These are phyloP conservation scores for Scelioninae gen. 2 DNA, from an alignment of 2,888 invertebrate genomes.

Conservation along the genomic window DNA sequence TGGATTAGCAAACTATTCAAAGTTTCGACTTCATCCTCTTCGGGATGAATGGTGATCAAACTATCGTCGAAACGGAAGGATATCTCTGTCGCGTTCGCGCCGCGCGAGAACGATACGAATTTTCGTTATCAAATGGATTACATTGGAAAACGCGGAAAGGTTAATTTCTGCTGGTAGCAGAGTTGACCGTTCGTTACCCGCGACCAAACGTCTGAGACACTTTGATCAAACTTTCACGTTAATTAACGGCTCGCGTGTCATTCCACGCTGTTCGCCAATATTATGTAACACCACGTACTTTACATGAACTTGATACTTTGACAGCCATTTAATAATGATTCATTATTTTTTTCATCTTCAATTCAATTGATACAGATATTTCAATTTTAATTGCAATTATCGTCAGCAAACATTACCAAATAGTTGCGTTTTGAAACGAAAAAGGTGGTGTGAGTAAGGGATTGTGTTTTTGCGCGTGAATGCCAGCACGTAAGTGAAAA, in stretches of 20 bases:
- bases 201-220: slow-evolving; percentile 29
- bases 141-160: slow-evolving; percentile 5
- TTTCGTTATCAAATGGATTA: slow-evolving; percentile 31
- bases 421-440: too few species aligned
- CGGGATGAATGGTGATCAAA: slow-evolving; percentile 37
- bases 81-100: not conserved
- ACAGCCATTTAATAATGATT: slow-evolving; percentile 19
- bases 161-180: not conserved
- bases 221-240: slow-evolving; percentile 45
- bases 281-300: slow-evolving; percentile 33
- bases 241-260: slow-evolving; percentile 45
- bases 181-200: slow-evolving; percentile 23
- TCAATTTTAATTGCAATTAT: too few species aligned
- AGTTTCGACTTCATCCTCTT: slow-evolving; percentile 41
- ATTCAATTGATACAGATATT: not conserved
- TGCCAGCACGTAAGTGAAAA: too few species aligned
- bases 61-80: slow-evolving; percentile 15
- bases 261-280: slow-evolving; percentile 33
- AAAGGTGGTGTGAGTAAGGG: too few species aligned
- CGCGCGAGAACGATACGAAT: not conserved
- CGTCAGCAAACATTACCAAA: too few species aligned
- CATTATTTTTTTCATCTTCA: slow-evolving; percentile 3
- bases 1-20: slow-evolving; percentile 52
- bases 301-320: slow-evolving; percentile 40
- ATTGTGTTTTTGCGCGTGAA: too few species aligned